Percentiles rank a stretch among this genome's conserved stretches.
Evolutionary conservation across 53 echinoderm and acorn worm species (phyloP).

Genomic region (Glandiceps talaboti): DNA sequence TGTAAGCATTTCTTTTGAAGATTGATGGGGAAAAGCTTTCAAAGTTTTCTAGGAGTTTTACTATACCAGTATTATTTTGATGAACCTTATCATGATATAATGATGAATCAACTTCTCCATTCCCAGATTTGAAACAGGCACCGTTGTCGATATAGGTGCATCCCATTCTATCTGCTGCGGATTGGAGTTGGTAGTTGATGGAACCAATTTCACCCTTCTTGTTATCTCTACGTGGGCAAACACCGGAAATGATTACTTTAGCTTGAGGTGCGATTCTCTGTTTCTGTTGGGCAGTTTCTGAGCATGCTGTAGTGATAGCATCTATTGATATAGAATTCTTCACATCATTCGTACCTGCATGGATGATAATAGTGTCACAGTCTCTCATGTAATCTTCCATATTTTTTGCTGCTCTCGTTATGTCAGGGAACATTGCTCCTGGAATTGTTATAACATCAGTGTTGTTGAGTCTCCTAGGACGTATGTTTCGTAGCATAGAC

Average conservation of each 20-base stretch:
- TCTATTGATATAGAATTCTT: not conserved
- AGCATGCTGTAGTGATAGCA: not conserved
- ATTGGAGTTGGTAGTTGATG: not conserved
- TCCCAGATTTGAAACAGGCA: not conserved
- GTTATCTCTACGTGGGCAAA: not conserved
- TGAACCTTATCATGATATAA: not conserved
- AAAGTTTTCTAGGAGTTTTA: not conserved
- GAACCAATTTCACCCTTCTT: not conserved
- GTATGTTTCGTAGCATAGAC: not conserved
- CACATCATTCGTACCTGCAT: not conserved
- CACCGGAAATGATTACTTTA: not conserved
- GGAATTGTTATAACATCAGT: not conserved
- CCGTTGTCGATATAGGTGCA: not conserved
- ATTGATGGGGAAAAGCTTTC: not conserved
- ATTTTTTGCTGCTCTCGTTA: not conserved
- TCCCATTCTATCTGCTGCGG: not conserved
- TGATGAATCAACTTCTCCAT: not conserved
- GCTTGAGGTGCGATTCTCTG: not conserved
- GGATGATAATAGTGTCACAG: not conserved
- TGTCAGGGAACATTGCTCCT: not conserved
- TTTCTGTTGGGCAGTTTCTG: not conserved
- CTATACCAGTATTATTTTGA: not conserved
- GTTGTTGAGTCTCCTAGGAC: not conserved
- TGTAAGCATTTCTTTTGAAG: no score
- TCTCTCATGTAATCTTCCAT: not conserved